phyloP scores from a whole-genome alignment of 2,113 vertebrate species.

The Ciconia stormi region DNA sequence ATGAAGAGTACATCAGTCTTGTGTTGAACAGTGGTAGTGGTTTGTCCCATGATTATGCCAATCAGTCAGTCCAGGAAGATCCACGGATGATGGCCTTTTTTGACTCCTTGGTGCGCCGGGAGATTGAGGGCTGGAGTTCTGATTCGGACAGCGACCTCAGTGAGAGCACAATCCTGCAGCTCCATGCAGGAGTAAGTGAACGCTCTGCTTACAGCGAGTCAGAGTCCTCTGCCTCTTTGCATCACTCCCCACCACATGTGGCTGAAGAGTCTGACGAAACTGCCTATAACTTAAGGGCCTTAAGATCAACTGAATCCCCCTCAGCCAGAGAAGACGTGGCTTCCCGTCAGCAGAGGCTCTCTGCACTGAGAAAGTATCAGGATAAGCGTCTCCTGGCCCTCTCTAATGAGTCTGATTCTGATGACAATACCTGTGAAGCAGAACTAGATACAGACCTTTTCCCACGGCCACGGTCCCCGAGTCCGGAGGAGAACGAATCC shows the following conservation, averaged over 20 bases:
- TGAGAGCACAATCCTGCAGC: slow-evolving; percentile 94
- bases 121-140: slow-evolving; percentile 98
- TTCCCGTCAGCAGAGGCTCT: slow-evolving; percentile 79
- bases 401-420: slow-evolving; percentile 88
- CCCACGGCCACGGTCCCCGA: slow-evolving; percentile 89
- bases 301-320: slow-evolving; percentile 72
- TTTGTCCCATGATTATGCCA: slow-evolving; percentile 95
- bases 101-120: slow-evolving; percentile 93
- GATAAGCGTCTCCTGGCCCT: slow-evolving; percentile 87
- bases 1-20: slow-evolving; percentile 97
- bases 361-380: slow-evolving; percentile 79
- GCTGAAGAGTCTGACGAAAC: slow-evolving; percentile 75
- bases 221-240: slow-evolving; percentile 84
- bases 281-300: slow-evolving; percentile 74
- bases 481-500: slow-evolving; percentile 87
- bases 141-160: slow-evolving; percentile 95
- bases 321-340: slow-evolving; percentile 71
- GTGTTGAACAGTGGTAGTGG: slow-evolving; percentile 96
- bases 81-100: slow-evolving; percentile 99
- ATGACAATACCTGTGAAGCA: slow-evolving; percentile 79
- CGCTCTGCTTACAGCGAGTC: slow-evolving; percentile 83
- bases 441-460: slow-evolving; percentile 86
- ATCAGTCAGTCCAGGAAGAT: slow-evolving; percentile 96
- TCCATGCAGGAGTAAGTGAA: slow-evolving; percentile 87
- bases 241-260: slow-evolving; percentile 74